These are phyloP conservation scores for Scolopax mira DNA, from an alignment of 2,113 vertebrate genomes.

Conservation along the genomic window DNA sequence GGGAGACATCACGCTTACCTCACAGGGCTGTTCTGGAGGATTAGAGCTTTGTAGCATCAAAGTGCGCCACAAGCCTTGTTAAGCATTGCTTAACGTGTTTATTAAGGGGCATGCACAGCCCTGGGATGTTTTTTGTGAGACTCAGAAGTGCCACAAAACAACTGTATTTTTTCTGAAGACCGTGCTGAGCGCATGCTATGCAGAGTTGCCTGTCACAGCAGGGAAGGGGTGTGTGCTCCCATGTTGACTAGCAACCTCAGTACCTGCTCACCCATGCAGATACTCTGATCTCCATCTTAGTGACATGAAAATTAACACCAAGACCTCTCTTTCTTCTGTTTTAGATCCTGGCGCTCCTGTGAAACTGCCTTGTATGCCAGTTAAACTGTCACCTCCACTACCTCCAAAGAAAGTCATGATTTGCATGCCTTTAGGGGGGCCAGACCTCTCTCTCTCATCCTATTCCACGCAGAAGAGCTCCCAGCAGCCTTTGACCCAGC, in stretches of 20 bases:
- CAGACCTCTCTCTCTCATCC: constrained; percentile 82
- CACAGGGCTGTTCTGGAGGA: not conserved
- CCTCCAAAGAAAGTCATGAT: constrained; percentile 99
- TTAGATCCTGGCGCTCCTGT: constrained; percentile 91
- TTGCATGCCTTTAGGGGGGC: constrained; percentile 89
- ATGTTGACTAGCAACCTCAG: not conserved
- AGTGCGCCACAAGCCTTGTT: not conserved
- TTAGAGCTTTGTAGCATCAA: not conserved
- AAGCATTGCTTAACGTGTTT: not conserved
- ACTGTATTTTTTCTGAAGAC: not conserved
- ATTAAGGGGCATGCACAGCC: not conserved
- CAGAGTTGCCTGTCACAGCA: not conserved
- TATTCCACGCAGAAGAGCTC: constrained; percentile 85
- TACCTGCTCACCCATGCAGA: not conserved
- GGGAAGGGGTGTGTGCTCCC: not conserved
- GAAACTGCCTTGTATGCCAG: constrained; percentile 94
- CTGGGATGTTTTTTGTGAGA: not conserved
- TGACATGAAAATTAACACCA: constrained; percentile 2
- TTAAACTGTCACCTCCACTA: constrained; percentile 95
- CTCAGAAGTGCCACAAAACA: not conserved
- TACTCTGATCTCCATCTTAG: not conserved
- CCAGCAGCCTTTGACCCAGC: constrained; percentile 77
- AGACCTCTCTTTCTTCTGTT: constrained; percentile 54
- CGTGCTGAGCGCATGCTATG: accelerated
- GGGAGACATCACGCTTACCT: not conserved